These are phyloP conservation scores for Acanthaster planci DNA, from an alignment of 35 echinoderm and acorn worm genomes.

Conservation along the genomic window DNA sequence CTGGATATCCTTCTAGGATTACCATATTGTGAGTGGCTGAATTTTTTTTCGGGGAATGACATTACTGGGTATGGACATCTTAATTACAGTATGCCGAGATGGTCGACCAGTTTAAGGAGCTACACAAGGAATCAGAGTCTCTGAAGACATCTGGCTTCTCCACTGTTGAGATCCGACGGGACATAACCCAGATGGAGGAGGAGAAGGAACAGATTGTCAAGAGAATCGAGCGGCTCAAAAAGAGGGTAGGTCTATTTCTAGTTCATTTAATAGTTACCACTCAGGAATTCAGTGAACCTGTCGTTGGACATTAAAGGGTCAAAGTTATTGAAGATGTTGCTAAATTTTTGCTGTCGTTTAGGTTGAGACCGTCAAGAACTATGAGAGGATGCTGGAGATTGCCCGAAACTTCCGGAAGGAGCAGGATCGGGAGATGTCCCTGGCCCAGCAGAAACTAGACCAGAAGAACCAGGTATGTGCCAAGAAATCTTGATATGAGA, in stretches of 20 bases:
- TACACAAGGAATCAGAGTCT: slow-evolving; percentile 82
- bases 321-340: too few relatives aligned
- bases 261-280: too few relatives aligned
- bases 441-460: slow-evolving; percentile 85
- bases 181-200: slow-evolving; percentile 91
- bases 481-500: too few relatives aligned
- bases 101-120: slow-evolving; percentile 77
- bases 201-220: slow-evolving; percentile 93
- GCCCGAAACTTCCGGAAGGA: slow-evolving; percentile 88
- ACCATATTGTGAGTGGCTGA: not conserved
- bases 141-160: slow-evolving; percentile 94
- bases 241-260: slow-evolving; percentile 59
- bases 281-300: too few relatives aligned
- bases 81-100: slow-evolving; percentile 76
- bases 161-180: slow-evolving; percentile 84
- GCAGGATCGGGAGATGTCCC: slow-evolving; percentile 63
- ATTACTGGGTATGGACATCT: not conserved
- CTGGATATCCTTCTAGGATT: not conserved
- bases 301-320: too few relatives aligned
- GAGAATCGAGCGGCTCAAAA: slow-evolving; percentile 90
- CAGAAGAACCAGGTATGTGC: slow-evolving; percentile 91
- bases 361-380: slow-evolving; percentile 88
- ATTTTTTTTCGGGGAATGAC: not conserved
- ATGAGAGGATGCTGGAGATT: slow-evolving; percentile 92
- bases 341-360: slow-evolving; percentile 10